Evolutionary conservation across 2,888 invertebrate genomes (phyloP), one percentile per base, ranked within the genome.

Genomic region (Metacarcinus magister): DNA sequence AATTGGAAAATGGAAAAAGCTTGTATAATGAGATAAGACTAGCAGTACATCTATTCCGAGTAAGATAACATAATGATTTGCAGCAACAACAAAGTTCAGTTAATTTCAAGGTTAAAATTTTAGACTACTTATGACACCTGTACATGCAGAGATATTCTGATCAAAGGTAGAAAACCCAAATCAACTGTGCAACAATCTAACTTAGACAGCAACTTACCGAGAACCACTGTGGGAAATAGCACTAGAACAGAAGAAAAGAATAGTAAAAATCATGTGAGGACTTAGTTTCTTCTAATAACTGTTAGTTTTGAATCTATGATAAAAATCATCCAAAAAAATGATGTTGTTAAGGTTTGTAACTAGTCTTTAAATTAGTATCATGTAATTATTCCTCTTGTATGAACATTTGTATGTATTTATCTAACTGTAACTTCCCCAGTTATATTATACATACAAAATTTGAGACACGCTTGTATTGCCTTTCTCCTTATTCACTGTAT

Each of bases 181-280:
- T 5, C 46, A 46, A n/a, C 46, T 46, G 92, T 82, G 92, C 95
- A 95, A 91, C 67, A 75, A 46, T 44, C 44, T 89, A 28, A 94
- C 67, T 67, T 39, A 54, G n/a, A 32, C 92, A 75, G 44, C 23
- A 92, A 97, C 97, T 97, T 96, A 97, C 97, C 97, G 93, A 94
- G 92, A 96, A 96, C 97, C 97, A 97, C 92, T 93, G 94, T 75
- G 97, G 97, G 96, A 97, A 97, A 97, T 96, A 97, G 92, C 95
- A 95, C 97, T 97, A 96, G 96, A 96, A 96, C 90, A 96, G 95
- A 96, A 96, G 95, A 94, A 95, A 92, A 87, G 92, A 94, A 46
- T 32, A 94, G 67, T 91, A 28, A n/a, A 43, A 91, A 43, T 46
- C 46, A 46, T 44, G 28, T 92, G n/a, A 92, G 48, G 23, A 46